Base-by-base conservation (phyloP, 2,797 vertebrate genomes). In the Siniperca undulata region DNA sequence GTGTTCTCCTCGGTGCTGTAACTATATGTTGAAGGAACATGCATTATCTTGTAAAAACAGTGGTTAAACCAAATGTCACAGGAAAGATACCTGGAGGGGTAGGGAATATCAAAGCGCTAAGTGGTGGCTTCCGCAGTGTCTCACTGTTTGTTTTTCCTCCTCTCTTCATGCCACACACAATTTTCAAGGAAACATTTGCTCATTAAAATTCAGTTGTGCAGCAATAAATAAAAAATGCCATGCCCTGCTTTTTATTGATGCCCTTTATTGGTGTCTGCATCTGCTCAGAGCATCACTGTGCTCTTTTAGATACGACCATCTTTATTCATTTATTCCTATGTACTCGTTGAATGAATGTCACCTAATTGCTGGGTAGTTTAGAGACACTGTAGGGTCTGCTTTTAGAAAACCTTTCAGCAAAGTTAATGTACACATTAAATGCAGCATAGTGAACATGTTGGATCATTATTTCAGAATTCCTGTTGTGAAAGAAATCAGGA, bases 11-110 rank as follows among this genome's bases (percentile, higher is more conserved):
- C 4, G 0, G 10, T 11, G 58, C 64, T 22, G 40, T 83, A 84
- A 80, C 71, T 77, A 74, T 76, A 42, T 58, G 86, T 81, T 84
- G 58, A 65, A 74, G 65, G 59, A 84, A 86, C 86, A 70, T 44
- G 72, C 76, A 78, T 89, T 82, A 74, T 84, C 74, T 84, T 85
- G 77, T 86, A 77, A 87, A 87, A 87, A 84, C 70, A 38, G 74
- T 80, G 30, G 62, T 88, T 88, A 81, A 70, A 36, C 22, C 27
- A 77, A 86, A 88, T 89, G 76, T 83, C 66, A 68, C 58, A 13
- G 80, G 75, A 79, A 77, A 85, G 64, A 80, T 70, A 66, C 64
- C 84, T 66, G 40, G 24, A 86, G 86, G 84, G 79, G 13, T 24
- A 16, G 27, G 7, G 58, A 22, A 46, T 84, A 86, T 86, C 70